Evolutionary conservation across 1,140 invertebrate species (phyloP), one percentile per base, ranked within the genome.

Genomic region (Thaumatotibia leucotreta): DNA sequence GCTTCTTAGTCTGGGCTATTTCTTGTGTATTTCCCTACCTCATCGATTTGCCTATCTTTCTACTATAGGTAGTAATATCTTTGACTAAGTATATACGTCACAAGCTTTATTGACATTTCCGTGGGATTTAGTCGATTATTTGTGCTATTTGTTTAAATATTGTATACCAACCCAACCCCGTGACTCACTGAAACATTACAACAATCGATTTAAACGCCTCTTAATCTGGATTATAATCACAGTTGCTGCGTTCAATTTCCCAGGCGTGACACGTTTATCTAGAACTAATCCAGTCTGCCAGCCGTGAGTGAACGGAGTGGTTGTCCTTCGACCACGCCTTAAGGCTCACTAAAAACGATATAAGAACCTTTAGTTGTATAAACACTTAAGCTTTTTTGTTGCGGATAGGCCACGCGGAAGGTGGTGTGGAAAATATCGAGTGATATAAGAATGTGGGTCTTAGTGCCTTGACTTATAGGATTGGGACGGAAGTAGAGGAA

Each of bases 361-460:
- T 45, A 45, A 45, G 14, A 17, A 20, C 39, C 39, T 45, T 45
- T 20, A 45, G 39, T 45, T 45, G 20, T 17, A 20, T 45, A 45
- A 6, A 20, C 17, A 17, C 17, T 45, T 45, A 9, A 1, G 39
- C 4, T 20, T 45, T 45, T 20, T 20, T 11, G 0, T 45, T 20
- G 39, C 8, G 5, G 39, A 6, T 31, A 31, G 52, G 52, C 20
- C 27, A 69, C 31, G 63, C 67, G 67, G 67, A 69, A 69, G 54
- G 45, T 49, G 14, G 32, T 31, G 11, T 39, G 52, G 52, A 58
- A 58, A 58, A 58, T 58, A 58, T 58, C 52, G 24, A 29, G 52
- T 14, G 50, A 23, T 24, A 22, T 31, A 27, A 58, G 52, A 58
- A 54, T 54, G 50, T 39, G n/a, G 35, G 35, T 45, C 24, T n/a